Base-by-base conservation (phyloP, 2,797 vertebrate species). In the Pantherophis vulpinus region DNA sequence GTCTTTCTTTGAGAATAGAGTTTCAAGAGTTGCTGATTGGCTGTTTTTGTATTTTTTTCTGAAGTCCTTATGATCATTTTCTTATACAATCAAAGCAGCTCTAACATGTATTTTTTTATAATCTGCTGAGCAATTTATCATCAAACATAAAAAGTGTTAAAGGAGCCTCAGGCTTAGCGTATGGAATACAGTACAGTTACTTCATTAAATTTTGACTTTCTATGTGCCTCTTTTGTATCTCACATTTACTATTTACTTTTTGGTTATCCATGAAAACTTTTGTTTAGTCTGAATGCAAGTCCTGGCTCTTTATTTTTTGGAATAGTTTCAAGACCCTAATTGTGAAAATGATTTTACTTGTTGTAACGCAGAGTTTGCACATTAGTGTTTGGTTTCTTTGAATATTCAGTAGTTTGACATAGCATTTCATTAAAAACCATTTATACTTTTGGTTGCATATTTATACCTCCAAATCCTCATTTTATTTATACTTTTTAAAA, bases 91-190 rank as follows among this genome's bases (percentile, higher is more conserved):
- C n/a, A 55, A 91, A 93, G n/a, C 56, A 2, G 0, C 90, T 94
- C 88, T 91, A 95, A 94, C 91, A 95, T 92, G 93, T 95, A 92
- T 95, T 89, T 94, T 93, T 95, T 90, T 86, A 87, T 92, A 93
- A 90, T 88, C 95, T 93, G 94, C 92, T n/a, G 90, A 95, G 94
- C 95, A 95, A 95, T 96, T 96, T 94, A 91, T 94, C 95, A 95
- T 95, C 90, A 87, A 92, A 89, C 88, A 66, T 29, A 92, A 94
- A 95, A 95, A 92, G 93, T 94, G 93, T 96, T 94, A 95, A 93
- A 94, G 95, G 95, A 94, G 95, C 96, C 96, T 94, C 93, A 93
- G 93, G 66, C 87, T 92, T 94, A 95, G 88, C 5, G 2, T 95
- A 83, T 0, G 0, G 79, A 86, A 94, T 93, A 89, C 86, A 93